A percentile compares a stretch with the other conserved stretches of the same genome.
These are phyloP conservation scores for Pantherophis vulpinus DNA, from an alignment of 2,797 vertebrate species.

Conservation along the genomic window DNA sequence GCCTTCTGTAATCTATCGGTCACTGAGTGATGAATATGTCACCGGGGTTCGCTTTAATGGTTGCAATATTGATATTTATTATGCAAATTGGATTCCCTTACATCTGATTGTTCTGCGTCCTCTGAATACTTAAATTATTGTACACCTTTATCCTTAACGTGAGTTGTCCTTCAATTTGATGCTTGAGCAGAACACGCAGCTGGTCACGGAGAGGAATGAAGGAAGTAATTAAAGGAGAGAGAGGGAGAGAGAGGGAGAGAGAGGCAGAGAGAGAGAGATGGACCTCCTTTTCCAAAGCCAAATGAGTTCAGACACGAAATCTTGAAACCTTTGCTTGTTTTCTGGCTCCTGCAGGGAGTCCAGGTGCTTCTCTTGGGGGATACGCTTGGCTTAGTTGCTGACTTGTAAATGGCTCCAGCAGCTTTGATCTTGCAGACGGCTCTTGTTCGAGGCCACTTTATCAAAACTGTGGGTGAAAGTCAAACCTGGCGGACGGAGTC, in stretches of 20 bases:
- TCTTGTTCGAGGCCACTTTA: not conserved
- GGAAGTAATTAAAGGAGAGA: conserved; percentile 45
- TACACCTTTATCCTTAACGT: conserved; percentile 69
- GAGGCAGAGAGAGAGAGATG: too few relatives aligned
- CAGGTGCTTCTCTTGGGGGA: rapidly evolving
- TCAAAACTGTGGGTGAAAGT: not conserved
- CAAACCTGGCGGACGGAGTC: not conserved
- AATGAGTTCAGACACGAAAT: rapidly evolving
- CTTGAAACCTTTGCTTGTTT: not conserved
- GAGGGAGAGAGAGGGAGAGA: not conserved
- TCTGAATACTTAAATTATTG: conserved; percentile 70
- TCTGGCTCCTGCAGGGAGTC: rapidly evolving
- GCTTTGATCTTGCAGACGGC: not conserved
- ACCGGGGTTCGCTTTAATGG: conserved; percentile 74
- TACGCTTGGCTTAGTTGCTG: not conserved
- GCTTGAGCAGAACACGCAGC: conserved; percentile 37
- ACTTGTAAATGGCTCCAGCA: not conserved
- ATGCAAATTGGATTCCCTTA: conserved; percentile 74
- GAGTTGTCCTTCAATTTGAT: conserved; percentile 60
- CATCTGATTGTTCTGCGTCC: conserved; percentile 71
- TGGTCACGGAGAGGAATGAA: conserved; percentile 26
- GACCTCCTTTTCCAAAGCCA: conserved; percentile 7
- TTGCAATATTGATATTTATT: conserved; percentile 78
- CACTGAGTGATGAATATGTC: conserved; percentile 72
- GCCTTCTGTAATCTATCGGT: conserved; percentile 66